Base-by-base conservation (phyloP, 2,797 vertebrate genomes). In the Pogoniulus pusillus region DNA sequence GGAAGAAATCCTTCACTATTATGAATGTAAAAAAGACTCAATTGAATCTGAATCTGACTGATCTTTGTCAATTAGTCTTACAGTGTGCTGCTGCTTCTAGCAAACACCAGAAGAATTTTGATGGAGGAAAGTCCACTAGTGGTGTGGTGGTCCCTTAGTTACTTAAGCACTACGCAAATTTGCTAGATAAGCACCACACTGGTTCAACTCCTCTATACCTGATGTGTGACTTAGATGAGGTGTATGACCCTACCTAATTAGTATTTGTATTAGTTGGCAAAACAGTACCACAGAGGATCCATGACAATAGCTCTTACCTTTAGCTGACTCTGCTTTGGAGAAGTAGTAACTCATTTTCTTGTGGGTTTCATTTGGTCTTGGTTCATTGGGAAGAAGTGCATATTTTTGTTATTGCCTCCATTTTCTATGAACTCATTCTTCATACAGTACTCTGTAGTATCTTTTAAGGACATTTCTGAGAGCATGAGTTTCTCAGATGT, bases 151-250 rank as follows among this genome's bases (percentile, higher is more conserved):
- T 16, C 27, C 17, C 18, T 12, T 60, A 22, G 19, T 64, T 78
- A 27, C 37, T 45, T 54, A 35, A 62, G 32, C 16, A 4, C 82
- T 66, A 41, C 26, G n/a, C n/a, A 17, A 8, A 51, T 35, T 29
- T 55, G 20, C n/a, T 37, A 19, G 30, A 43, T 55, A 43, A 72
- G 11, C 18, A 23, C 23, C 43, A 24, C 19, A 4, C 15, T 34
- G 24, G 8, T 70, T 82, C n/a, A 80, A 5, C 20, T 20, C 8
- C 9, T 83, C 79, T 66, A 43, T 20, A 18, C 5, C 4, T 29
- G 0, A 9, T 16, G 2, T 51, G 19, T 4, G 2, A 24, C 23
- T 39, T 51, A 29, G 6, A 74, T 16, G 23, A 70, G 15, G 10
- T 62, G 3, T 12, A 6, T 41, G 76, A 32, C 17, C 23, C 4